Conservation (phyloP, 2,113 vertebrate species). For the Trichomycterus rosablanca region DNA sequence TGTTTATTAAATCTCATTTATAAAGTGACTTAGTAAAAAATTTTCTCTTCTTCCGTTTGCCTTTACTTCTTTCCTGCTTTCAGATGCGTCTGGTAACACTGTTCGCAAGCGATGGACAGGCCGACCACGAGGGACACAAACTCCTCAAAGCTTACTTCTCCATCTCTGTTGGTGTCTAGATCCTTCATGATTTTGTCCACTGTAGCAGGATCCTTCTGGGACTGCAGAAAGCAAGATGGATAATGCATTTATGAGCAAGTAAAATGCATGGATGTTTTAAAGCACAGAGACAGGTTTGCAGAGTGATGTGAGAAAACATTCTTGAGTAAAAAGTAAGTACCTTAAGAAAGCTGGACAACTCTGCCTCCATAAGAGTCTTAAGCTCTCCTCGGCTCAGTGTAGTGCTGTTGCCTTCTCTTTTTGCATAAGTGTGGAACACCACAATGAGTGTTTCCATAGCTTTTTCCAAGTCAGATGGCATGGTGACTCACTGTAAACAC, state of each 20-base stretch:
- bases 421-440: conserved; percentile 75
- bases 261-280: too few species aligned
- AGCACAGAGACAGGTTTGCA: too few species aligned
- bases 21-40: conserved; percentile 9
- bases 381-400: conserved; percentile 74
- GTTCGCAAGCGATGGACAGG: conserved; percentile 83
- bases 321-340: conserved; percentile 54
- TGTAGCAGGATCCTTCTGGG: conserved; percentile 70
- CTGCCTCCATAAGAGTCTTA: conserved; percentile 65
- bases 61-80: conserved; percentile 28
- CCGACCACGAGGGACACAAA: conserved; percentile 80
- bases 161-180: conserved; percentile 80
- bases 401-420: conserved; percentile 61
- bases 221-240: conserved; percentile 49
- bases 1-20: conserved; percentile 21
- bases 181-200: conserved; percentile 84
- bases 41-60: not conserved
- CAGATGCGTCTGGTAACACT: conserved; percentile 54
- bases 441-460: conserved; percentile 79
- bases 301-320: too few species aligned
- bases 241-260: too few species aligned
- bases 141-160: conserved; percentile 85
- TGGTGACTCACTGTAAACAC: conserved; percentile 40
- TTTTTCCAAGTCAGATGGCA: conserved; percentile 80
- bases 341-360: conserved; percentile 75